Percentiles rank a stretch among this genome's conserved stretches.
Conservation (phyloP, 2,797 vertebrate species). For the Gallinago stenura region DNA sequence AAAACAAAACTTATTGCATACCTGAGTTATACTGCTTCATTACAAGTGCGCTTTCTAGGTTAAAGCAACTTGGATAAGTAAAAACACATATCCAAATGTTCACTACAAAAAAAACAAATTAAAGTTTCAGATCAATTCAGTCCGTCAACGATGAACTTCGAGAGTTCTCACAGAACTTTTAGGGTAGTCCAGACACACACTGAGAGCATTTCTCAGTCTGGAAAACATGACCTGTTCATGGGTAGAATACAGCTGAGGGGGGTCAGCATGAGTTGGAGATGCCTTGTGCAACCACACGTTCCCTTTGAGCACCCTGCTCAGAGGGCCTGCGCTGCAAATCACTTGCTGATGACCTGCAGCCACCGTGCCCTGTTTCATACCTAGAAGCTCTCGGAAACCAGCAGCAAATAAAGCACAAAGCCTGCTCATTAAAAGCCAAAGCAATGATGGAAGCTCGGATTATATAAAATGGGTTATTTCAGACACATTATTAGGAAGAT, state of each 20-base stretch:
- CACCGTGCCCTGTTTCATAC: not conserved
- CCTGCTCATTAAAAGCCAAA: not conserved
- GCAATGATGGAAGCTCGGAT: not conserved
- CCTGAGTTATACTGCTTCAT: not conserved
- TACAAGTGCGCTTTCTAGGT: not conserved
- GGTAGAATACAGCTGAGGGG: not conserved
- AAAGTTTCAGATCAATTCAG: not conserved
- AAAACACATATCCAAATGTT: not conserved
- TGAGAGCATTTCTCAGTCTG: not conserved
- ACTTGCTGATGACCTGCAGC: not conserved
- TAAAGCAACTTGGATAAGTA: not conserved
- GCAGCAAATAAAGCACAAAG: not conserved
- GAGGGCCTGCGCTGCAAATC: not conserved
- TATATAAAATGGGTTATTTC: not conserved
- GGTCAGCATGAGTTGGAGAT: not conserved
- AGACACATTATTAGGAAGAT: not conserved
- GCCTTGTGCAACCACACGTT: not conserved
- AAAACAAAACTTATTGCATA: too few species aligned
- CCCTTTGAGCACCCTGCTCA: not conserved
- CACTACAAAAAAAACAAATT: not conserved
- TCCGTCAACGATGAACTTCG: not conserved
- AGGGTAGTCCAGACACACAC: not conserved
- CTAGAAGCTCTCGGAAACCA: not conserved
- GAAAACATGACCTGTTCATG: not conserved
- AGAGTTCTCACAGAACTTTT: not conserved